Evolutionary conservation across 2,797 vertebrate species (phyloP).

Genomic region (Anolis apletophallus): DNA sequence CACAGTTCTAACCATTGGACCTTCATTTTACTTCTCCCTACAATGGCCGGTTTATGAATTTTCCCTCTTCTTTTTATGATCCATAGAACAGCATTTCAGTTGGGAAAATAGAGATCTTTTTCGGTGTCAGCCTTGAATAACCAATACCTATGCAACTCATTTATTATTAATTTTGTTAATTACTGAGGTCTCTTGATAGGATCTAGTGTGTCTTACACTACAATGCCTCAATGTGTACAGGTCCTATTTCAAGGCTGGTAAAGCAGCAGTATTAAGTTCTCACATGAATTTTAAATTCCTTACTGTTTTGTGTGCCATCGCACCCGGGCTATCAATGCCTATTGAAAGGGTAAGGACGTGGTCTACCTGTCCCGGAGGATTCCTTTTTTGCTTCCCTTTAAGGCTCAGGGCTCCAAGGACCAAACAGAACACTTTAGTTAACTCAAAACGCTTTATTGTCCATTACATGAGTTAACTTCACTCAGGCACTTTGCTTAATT

Average conservation of each 20-base stretch:
- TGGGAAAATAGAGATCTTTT: not conserved
- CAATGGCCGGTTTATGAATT: not conserved
- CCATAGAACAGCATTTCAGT: constrained; percentile 20
- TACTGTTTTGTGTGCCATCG: not conserved
- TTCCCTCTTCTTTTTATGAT: constrained; percentile 2
- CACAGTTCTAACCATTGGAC: not conserved
- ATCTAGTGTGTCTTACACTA: not conserved
- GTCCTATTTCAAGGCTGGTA: constrained; percentile 22
- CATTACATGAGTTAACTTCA: too few species aligned
- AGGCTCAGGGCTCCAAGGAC: too few species aligned
- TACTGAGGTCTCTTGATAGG: constrained; percentile 1
- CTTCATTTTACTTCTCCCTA: not conserved
- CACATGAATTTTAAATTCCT: constrained; percentile 22
- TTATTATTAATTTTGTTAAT: constrained; percentile 34
- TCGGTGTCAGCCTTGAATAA: constrained; percentile 1
- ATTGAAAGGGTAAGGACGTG: too few species aligned
- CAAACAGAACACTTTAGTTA: too few species aligned
- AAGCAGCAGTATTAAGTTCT: constrained; percentile 23
- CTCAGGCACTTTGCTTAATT: too few species aligned
- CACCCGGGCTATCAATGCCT: too few species aligned
- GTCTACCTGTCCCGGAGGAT: too few species aligned
- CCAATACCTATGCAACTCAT: constrained; percentile 5
- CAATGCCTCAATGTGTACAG: not conserved
- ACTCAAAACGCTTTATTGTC: too few species aligned
- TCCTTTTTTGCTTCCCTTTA: too few species aligned